Percentiles rank a stretch among this genome's conserved stretches.
Conservation (phyloP, 2,113 vertebrate species). For the Myxocyprinus asiaticus region DNA sequence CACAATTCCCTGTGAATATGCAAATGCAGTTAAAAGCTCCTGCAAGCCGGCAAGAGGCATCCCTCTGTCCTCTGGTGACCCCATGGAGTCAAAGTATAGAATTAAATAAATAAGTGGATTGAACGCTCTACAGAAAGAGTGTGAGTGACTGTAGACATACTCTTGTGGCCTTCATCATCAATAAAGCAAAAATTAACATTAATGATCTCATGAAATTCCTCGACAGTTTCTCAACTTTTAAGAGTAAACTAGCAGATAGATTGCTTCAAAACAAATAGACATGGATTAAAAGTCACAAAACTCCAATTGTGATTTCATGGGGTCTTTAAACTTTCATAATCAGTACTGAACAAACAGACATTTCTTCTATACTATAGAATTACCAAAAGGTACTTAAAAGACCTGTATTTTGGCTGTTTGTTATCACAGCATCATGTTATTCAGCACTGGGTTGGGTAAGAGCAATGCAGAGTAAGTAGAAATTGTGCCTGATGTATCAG, state of each 20-base stretch:
- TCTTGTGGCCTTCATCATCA: not conserved
- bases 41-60: not conserved
- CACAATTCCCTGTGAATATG: conserved; percentile 35
- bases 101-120: conserved; percentile 13
- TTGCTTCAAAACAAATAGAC: no score
- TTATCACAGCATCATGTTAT: not conserved
- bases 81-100: not conserved
- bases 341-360: no score
- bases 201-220: not conserved
- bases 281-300: no score
- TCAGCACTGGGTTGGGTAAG: not conserved
- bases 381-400: no score
- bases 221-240: no score
- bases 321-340: no score
- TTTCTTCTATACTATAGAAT: no score
- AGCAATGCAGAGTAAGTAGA: conserved; percentile 16
- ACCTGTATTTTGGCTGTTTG: no score
- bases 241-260: no score
- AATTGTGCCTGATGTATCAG: conserved; percentile 20
- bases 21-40: conserved; percentile 27
- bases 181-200: not conserved
- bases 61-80: conserved; percentile 9
- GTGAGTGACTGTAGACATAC: not conserved
- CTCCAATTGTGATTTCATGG: no score
- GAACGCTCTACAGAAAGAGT: not conserved